Conservation (phyloP, 2,888 invertebrate species). For the Macrophya alboannulata region DNA sequence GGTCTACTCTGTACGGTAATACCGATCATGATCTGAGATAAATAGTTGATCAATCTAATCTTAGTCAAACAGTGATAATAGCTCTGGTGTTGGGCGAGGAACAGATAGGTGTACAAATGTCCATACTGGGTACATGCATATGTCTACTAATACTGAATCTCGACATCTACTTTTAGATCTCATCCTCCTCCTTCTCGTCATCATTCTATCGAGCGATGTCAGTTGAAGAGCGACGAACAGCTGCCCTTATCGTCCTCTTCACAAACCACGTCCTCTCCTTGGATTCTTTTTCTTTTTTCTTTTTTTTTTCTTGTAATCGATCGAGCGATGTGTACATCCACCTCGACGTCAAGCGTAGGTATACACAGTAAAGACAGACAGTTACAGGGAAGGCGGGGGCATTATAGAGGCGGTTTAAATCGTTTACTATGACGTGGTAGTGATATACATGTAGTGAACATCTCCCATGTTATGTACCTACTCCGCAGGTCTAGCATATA, state of each 20-base stretch:
- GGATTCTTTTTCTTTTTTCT: background rate
- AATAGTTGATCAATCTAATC: background rate
- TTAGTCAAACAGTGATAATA: background rate
- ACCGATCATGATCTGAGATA: background rate
- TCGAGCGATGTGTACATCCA: constrained; percentile 31
- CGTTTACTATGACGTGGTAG: constrained; percentile 24
- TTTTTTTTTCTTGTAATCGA: constrained; percentile 6
- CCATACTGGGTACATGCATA: background rate
- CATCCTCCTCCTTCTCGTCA: constrained; percentile 13
- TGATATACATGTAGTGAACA: constrained; percentile 15
- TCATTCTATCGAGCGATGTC: constrained; percentile 20
- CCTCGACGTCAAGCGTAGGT: background rate
- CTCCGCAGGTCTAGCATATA: background rate
- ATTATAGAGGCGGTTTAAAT: background rate
- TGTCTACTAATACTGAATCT: background rate
- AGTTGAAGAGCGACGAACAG: constrained; percentile 29
- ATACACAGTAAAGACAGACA: constrained; percentile 16
- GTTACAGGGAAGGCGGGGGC: background rate
- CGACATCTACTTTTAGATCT: background rate
- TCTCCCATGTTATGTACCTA: constrained; percentile 12
- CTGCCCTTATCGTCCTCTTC: constrained; percentile 28
- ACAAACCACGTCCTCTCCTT: background rate
- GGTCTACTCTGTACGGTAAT: background rate
- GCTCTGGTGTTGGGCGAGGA: background rate
- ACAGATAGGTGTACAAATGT: background rate